Evolutionary conservation across 92 coral and sea anemone species (phyloP).

Genomic region (Hydrozoanthus gracilis): DNA sequence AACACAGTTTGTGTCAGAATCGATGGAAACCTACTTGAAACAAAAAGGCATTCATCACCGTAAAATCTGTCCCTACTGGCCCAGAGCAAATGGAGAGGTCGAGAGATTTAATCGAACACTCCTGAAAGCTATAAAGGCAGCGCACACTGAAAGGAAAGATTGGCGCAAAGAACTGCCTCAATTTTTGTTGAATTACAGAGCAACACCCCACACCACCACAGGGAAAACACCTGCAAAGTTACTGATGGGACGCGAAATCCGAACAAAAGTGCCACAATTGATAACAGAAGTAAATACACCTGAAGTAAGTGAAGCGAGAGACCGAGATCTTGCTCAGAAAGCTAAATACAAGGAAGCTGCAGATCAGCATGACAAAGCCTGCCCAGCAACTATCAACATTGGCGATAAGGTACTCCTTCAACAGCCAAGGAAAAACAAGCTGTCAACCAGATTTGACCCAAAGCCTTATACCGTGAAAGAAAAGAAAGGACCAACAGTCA

Average conservation of each 20-base stretch:
- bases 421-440: too few species aligned
- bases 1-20: background rate
- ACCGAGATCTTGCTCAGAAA: too few species aligned
- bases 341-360: too few species aligned
- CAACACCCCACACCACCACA: constrained; percentile 3
- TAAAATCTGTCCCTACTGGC: background rate
- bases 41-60: background rate
- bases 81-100: background rate
- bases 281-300: too few species aligned
- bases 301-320: too few species aligned
- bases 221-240: too few species aligned
- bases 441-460: too few species aligned
- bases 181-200: constrained; percentile 5
- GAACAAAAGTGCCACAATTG: too few species aligned
- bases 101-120: background rate
- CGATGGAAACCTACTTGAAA: background rate
- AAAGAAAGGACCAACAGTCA: too few species aligned
- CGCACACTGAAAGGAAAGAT: constrained; percentile 1
- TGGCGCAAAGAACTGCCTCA: background rate
- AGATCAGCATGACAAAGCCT: background rate
- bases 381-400: background rate
- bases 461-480: too few species aligned
- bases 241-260: too few species aligned
- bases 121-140: constrained; percentile 4
- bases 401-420: too few species aligned